Percentiles rank a stretch among this genome's conserved stretches.
These are phyloP conservation scores for Diogma glabrata DNA, from an alignment of 2,888 invertebrate species.

Conservation along the genomic window DNA sequence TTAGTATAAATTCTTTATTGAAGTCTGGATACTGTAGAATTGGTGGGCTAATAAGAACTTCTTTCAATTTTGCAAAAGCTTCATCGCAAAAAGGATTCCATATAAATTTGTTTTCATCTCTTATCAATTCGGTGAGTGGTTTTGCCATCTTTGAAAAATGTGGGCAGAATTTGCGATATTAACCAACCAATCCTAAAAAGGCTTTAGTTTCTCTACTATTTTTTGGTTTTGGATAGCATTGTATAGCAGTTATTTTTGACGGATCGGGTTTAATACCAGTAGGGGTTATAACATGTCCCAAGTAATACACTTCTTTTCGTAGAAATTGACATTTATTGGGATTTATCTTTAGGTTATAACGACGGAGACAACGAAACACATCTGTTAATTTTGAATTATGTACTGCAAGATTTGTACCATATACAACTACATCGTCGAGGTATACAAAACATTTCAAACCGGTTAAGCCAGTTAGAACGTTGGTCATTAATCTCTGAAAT, in stretches of 20 bases:
- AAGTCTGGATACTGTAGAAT: not conserved
- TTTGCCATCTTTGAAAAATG: conserved; percentile 20
- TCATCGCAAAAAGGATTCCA: conserved; percentile 15
- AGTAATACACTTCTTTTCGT: conserved; percentile 18
- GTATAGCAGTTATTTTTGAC: conserved; percentile 17
- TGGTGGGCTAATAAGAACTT: not conserved
- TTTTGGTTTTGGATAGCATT: conserved; percentile 18
- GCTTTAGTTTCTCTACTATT: conserved; percentile 18
- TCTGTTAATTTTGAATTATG: conserved; percentile 18
- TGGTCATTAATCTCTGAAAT: not conserved
- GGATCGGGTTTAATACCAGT: conserved; percentile 20
- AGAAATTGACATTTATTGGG: conserved; percentile 22
- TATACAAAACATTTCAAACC: not conserved
- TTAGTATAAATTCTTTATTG: not conserved
- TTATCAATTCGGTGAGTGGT: conserved; percentile 20
- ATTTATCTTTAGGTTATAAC: conserved; percentile 19
- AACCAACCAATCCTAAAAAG: too few relatives aligned
- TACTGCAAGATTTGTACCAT: conserved; percentile 15
- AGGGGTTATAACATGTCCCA: conserved; percentile 18
- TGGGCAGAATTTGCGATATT: conserved; percentile 24
- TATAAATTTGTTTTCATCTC: conserved; percentile 15
- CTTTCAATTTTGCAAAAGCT: conserved; percentile 2
- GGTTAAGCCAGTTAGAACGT: not conserved
- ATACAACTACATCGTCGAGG: conserved; percentile 12
- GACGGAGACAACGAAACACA: conserved; percentile 17